These are phyloP conservation scores for Heliconius aoede DNA, from an alignment of 2,888 invertebrate species.

Conservation along the genomic window DNA sequence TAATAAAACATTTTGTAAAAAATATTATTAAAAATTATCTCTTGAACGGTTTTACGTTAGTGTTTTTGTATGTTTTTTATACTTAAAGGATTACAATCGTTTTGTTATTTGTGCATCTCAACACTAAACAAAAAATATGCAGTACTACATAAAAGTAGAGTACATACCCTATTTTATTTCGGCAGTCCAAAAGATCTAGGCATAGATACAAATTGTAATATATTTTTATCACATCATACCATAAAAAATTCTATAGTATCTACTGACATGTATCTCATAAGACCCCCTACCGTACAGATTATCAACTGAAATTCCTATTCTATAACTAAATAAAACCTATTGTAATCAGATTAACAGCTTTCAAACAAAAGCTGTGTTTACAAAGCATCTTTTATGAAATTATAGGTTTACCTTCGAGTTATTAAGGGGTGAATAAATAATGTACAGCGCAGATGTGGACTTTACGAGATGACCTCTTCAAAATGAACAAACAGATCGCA, in stretches of 20 bases:
- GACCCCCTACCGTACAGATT: constrained; percentile 22
- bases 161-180: background rate
- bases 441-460: constrained; percentile 25
- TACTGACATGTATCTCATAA: constrained; percentile 1
- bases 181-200: background rate
- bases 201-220: constrained; percentile 6
- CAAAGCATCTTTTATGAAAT: constrained; percentile 52
- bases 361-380: constrained; percentile 52
- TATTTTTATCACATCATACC: background rate
- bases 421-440: constrained; percentile 36
- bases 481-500: background rate
- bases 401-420: constrained; percentile 41
- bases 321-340: constrained; percentile 44
- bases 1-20: too few species aligned
- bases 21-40: too few species aligned
- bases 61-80: too few species aligned
- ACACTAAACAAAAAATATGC: background rate
- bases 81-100: too few species aligned
- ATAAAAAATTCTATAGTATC: constrained; percentile 1
- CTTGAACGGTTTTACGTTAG: too few species aligned
- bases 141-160: background rate
- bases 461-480: constrained; percentile 14
- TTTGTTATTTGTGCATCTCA: too few species aligned
- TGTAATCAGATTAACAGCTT: constrained; percentile 59
- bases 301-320: constrained; percentile 22